A percentile compares a stretch with the other conserved stretches of the same genome.
Conservation (phyloP, 1,140 invertebrate genomes). For the Arctopsyche grandis region DNA sequence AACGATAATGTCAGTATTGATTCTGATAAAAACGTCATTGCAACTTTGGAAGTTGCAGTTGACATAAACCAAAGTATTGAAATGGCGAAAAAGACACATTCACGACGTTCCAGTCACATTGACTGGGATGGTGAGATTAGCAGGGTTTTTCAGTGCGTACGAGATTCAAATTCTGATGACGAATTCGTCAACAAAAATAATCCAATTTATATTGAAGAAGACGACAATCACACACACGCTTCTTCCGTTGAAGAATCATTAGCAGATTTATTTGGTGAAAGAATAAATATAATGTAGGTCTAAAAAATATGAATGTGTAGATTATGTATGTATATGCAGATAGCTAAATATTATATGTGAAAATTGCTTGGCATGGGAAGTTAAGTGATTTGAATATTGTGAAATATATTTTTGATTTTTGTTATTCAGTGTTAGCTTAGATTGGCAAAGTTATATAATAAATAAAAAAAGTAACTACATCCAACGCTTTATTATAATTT, state of each 20-base stretch:
- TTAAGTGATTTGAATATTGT: too few relatives aligned
- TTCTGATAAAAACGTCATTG: conserved; percentile 31
- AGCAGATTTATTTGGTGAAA: conserved; percentile 48
- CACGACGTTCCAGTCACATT: conserved; percentile 59
- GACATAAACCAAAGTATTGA: conserved; percentile 40
- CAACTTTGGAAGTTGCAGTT: conserved; percentile 43
- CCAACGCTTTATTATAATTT: conserved; percentile 67
- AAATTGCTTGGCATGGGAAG: too few relatives aligned
- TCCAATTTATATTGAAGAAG: not conserved
- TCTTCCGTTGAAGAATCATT: not conserved
- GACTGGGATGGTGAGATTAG: conserved; percentile 62
- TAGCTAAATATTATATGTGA: too few relatives aligned
- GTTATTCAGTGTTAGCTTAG: too few relatives aligned
- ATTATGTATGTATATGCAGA: too few relatives aligned
- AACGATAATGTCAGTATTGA: not conserved
- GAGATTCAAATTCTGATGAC: conserved; percentile 43
- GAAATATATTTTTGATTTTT: too few relatives aligned
- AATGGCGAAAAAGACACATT: conserved; percentile 49
- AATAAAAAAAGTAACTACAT: conserved; percentile 60
- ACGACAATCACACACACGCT: not conserved
- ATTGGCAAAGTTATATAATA: conserved; percentile 6
- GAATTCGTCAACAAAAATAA: conserved; percentile 23
- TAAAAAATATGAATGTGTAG: too few relatives aligned
- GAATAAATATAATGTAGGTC: conserved; percentile 32
- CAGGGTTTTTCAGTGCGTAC: conserved; percentile 58